A percentile compares a stretch with the other conserved stretches of the same genome.
Evolutionary conservation across 2,888 invertebrate species (phyloP).

Genomic region (Cyclophora punctaria): DNA sequence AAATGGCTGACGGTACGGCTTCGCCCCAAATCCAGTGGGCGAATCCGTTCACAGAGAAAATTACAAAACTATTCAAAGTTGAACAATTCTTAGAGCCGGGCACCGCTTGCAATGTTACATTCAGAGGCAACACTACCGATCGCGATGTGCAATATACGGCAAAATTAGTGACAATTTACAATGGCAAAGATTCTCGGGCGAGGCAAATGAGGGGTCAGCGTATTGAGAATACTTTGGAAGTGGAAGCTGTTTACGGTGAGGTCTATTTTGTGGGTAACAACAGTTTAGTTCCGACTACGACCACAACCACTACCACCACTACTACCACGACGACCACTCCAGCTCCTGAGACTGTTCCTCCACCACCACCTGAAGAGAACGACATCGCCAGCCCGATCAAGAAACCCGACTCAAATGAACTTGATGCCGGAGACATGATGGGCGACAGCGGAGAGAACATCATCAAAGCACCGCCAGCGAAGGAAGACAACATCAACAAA

Average conservation of each 20-base stretch:
- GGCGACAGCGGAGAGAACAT: conserved; percentile 48
- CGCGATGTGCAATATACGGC: conserved; percentile 85
- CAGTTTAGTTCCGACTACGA: conserved; percentile 85
- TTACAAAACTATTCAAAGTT: conserved; percentile 75
- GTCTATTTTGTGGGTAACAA: conserved; percentile 85
- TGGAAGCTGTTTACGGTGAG: conserved; percentile 82
- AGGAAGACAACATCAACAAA: conserved; percentile 52
- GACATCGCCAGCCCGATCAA: conserved; percentile 51
- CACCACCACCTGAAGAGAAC: conserved; percentile 64
- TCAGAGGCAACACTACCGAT: conserved; percentile 82
- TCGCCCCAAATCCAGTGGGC: conserved; percentile 83
- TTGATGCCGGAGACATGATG: conserved; percentile 44
- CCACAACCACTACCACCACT: conserved; percentile 77
- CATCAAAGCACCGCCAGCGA: conserved; percentile 37
- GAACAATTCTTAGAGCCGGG: conserved; percentile 82
- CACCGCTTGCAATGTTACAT: conserved; percentile 87
- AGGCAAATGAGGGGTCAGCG: conserved; percentile 78
- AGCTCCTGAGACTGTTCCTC: conserved; percentile 68
- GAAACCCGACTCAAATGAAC: conserved; percentile 38
- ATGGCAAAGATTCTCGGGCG: conserved; percentile 74
- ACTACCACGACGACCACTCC: conserved; percentile 76
- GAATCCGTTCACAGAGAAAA: conserved; percentile 68
- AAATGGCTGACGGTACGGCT: conserved; percentile 72
- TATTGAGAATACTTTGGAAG: conserved; percentile 80
- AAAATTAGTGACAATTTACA: conserved; percentile 80